phyloP scores from a whole-genome alignment of 2,888 invertebrate species.

The Eubasilissa splendida region DNA sequence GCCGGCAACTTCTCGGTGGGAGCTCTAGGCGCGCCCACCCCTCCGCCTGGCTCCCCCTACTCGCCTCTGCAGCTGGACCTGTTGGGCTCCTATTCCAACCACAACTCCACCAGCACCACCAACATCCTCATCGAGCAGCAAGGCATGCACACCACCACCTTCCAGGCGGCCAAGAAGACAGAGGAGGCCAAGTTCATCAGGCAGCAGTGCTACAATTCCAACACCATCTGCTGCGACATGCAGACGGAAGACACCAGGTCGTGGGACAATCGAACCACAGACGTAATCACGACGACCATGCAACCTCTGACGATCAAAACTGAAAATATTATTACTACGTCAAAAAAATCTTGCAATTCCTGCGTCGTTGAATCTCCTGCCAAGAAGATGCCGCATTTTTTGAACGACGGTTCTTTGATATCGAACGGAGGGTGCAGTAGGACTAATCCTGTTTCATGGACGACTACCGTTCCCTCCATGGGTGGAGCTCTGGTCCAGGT shows the following conservation, averaged over 20 bases:
- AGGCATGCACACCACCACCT: constrained; percentile 60
- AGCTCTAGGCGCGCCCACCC: constrained; percentile 78
- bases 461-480: constrained; percentile 62
- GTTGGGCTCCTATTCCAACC: constrained; percentile 72
- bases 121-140: constrained; percentile 61
- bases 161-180: constrained; percentile 58
- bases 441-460: constrained; percentile 80
- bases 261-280: constrained; percentile 61
- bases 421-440: constrained; percentile 78
- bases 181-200: constrained; percentile 64
- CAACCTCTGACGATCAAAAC: constrained; percentile 72
- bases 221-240: constrained; percentile 58
- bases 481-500: constrained; percentile 72
- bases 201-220: constrained; percentile 56
- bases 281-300: constrained; percentile 65
- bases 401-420: constrained; percentile 49
- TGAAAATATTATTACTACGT: constrained; percentile 65
- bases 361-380: constrained; percentile 68
- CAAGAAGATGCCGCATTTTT: constrained; percentile 45
- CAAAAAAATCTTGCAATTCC: constrained; percentile 67
- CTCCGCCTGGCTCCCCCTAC: constrained; percentile 79
- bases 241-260: constrained; percentile 64
- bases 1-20: constrained; percentile 70
- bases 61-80: constrained; percentile 79
- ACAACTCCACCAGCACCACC: constrained; percentile 60